Evolutionary conservation across 2,797 vertebrate species (phyloP).

Genomic region (Xerus rutilus): DNA sequence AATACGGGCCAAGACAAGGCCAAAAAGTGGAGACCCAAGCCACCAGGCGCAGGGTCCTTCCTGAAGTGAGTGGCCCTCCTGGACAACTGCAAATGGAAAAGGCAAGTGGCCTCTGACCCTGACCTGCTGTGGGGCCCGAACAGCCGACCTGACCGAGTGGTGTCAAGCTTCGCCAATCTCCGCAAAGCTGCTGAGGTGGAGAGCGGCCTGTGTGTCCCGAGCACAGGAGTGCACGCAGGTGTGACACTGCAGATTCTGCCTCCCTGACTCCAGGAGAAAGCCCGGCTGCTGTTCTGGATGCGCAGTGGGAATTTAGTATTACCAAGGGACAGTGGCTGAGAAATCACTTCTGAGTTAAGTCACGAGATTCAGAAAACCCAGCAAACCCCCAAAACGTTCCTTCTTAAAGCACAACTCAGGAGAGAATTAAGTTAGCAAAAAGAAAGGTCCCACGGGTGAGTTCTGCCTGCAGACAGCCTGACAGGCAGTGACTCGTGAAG

Average conservation of each 20-base stretch:
- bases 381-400: background rate
- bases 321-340: background rate
- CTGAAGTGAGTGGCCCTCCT: background rate
- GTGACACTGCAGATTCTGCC: background rate
- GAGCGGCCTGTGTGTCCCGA: background rate
- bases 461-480: background rate
- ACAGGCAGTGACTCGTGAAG: background rate
- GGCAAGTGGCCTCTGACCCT: too few relatives aligned
- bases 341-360: background rate
- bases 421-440: background rate
- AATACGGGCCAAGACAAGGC: background rate
- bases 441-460: background rate
- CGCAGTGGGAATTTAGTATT: background rate
- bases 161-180: too few relatives aligned
- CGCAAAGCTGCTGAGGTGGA: too few relatives aligned
- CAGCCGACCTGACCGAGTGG: too few relatives aligned
- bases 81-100: background rate
- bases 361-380: constrained; percentile 19
- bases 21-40: background rate
- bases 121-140: too few relatives aligned
- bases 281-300: background rate
- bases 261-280: constrained; percentile 16
- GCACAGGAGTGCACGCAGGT: background rate
- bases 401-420: constrained; percentile 52
- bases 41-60: background rate